Evolutionary conservation across 2,113 vertebrate genomes (phyloP).

Genomic region (Nothocercus julius): DNA sequence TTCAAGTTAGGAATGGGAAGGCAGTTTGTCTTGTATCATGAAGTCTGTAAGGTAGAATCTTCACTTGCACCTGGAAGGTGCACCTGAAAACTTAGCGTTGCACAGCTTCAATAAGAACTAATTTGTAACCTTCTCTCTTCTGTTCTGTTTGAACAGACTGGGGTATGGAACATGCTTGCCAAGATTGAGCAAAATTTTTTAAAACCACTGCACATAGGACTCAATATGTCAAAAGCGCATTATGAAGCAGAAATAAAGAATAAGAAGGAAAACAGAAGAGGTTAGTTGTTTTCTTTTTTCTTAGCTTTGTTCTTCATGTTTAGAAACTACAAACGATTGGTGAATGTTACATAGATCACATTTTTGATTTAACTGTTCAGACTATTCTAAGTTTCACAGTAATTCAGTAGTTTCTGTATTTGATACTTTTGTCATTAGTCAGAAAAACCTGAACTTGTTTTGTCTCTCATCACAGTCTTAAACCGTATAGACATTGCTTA

Average conservation of each 20-base stretch:
- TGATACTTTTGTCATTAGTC: not conserved
- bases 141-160: slow-evolving; percentile 74
- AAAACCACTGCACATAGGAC: slow-evolving; percentile 85
- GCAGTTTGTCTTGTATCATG: not conserved
- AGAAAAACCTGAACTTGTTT: not conserved
- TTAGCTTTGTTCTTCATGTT: not conserved
- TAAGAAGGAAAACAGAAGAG: slow-evolving; percentile 84
- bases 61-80: not conserved
- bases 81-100: not conserved
- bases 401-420: not conserved
- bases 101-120: not conserved
- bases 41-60: not conserved
- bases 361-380: not conserved
- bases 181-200: slow-evolving; percentile 85
- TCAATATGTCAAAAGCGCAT: slow-evolving; percentile 89
- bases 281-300: slow-evolving; percentile 56
- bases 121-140: not conserved
- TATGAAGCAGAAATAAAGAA: slow-evolving; percentile 88
- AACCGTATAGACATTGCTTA: not conserved
- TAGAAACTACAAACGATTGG: not conserved
- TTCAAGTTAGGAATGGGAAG: not conserved
- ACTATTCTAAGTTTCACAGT: not conserved
- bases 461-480: not conserved
- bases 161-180: slow-evolving; percentile 83
- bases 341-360: not conserved